These are phyloP conservation scores for Pandemis heparana DNA, from an alignment of 2,888 invertebrate genomes.

Conservation along the genomic window DNA sequence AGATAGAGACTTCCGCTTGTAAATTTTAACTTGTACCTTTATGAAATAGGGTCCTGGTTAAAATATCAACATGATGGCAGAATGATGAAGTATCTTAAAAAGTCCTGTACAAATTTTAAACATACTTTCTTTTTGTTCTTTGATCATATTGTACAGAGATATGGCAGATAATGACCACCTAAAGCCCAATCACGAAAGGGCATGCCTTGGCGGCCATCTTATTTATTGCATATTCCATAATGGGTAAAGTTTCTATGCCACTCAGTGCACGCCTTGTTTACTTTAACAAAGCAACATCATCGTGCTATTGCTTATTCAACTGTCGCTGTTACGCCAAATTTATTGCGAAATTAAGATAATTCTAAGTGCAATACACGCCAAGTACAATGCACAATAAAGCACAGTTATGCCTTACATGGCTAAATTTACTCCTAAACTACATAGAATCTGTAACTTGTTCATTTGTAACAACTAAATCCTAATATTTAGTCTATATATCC, in stretches of 20 bases:
- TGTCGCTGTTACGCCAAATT: constrained; percentile 19
- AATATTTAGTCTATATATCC: not conserved
- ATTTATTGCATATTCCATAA: not conserved
- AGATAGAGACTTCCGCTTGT: too few relatives aligned
- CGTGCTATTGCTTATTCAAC: constrained; percentile 31
- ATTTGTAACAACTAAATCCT: not conserved
- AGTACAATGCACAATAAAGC: constrained; percentile 21
- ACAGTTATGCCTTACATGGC: not conserved
- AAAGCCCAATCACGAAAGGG: not conserved
- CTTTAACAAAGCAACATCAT: constrained; percentile 29
- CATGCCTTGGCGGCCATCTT: not conserved
- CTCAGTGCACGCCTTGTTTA: constrained; percentile 17
- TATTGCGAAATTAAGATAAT: constrained; percentile 13
- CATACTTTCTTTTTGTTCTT: not conserved
- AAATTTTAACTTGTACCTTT: too few relatives aligned
- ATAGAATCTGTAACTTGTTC: not conserved
- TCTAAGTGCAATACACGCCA: not conserved
- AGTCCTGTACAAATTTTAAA: too few relatives aligned
- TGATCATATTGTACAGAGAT: not conserved
- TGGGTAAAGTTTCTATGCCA: not conserved
- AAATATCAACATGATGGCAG: too few relatives aligned
- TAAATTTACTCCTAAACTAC: not conserved
- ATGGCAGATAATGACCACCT: not conserved
- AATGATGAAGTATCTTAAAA: too few relatives aligned
- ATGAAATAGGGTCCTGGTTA: too few relatives aligned